Percentiles rank a stretch among this genome's conserved stretches.
phyloP scores from a whole-genome alignment of 2,113 vertebrate genomes.

The Tursiops truncatus region DNA sequence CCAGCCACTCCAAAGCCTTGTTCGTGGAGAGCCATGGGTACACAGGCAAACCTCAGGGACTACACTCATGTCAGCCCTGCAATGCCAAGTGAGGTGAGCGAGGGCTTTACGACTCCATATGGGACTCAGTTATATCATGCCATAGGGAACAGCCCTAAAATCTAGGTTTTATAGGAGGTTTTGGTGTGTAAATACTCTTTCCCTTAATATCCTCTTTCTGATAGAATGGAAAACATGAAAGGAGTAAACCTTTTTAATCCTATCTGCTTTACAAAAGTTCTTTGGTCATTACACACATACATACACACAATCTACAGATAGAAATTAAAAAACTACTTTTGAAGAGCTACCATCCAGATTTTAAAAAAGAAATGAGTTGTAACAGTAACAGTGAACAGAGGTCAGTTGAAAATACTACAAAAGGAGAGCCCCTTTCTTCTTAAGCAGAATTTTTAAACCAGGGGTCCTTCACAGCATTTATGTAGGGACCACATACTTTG shows the following conservation, averaged over 20 bases:
- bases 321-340: neutral
- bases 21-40: neutral
- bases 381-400: neutral
- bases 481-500: neutral
- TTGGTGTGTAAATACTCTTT: neutral
- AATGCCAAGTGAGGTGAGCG: fast-evolving
- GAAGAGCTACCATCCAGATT: neutral
- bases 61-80: neutral
- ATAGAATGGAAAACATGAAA: neutral
- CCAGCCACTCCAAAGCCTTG: neutral
- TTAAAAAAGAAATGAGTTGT: neutral
- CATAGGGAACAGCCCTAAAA: neutral
- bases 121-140: neutral
- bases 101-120: neutral
- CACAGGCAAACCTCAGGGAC: neutral
- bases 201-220: neutral
- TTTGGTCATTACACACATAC: neutral
- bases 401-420: neutral
- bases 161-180: neutral
- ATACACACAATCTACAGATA: neutral
- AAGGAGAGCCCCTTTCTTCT: neutral
- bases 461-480: neutral
- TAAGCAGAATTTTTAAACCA: neutral
- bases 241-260: neutral
- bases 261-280: neutral